phyloP scores from a whole-genome alignment of 2,888 invertebrate species.

The Heteropelma amictum region DNA sequence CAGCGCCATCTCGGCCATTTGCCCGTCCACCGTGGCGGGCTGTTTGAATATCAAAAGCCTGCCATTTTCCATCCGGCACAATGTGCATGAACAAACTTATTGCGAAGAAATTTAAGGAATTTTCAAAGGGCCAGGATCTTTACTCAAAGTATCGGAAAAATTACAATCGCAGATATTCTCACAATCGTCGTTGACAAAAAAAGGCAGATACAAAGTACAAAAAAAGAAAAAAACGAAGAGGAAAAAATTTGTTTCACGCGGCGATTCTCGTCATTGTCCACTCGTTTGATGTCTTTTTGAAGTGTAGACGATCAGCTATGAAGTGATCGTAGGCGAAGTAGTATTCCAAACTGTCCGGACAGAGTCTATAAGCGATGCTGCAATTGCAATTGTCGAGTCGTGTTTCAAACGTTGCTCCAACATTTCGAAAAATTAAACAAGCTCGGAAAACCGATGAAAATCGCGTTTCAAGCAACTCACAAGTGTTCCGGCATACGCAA shows the following conservation, averaged over 20 bases:
- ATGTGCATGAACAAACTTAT: too few species aligned
- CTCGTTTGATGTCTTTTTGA: conserved; percentile 64
- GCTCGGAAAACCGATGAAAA: background rate
- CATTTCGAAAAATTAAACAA: background rate
- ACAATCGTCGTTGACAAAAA: too few species aligned
- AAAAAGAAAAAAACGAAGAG: background rate
- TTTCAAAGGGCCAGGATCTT: too few species aligned
- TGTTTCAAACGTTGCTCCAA: background rate
- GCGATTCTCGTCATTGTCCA: conserved; percentile 75
- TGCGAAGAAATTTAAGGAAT: too few species aligned
- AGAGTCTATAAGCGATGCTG: conserved; percentile 78
- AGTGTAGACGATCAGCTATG: conserved; percentile 78
- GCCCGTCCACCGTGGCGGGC: background rate
- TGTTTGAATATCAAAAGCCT: too few species aligned
- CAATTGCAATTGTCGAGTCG: conserved; percentile 59
- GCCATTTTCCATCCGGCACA: too few species aligned
- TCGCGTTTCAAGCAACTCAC: conserved; percentile 71
- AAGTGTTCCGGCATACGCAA: conserved; percentile 78
- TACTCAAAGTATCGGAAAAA: too few species aligned
- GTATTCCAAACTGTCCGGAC: conserved; percentile 78
- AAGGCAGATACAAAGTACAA: background rate
- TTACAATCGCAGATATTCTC: too few species aligned
- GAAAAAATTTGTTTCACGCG: conserved; percentile 67
- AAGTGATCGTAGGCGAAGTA: conserved; percentile 75
- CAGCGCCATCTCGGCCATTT: too few species aligned